These are phyloP conservation scores for Camelus bactrianus DNA, from an alignment of 2,113 vertebrate species.

Conservation along the genomic window DNA sequence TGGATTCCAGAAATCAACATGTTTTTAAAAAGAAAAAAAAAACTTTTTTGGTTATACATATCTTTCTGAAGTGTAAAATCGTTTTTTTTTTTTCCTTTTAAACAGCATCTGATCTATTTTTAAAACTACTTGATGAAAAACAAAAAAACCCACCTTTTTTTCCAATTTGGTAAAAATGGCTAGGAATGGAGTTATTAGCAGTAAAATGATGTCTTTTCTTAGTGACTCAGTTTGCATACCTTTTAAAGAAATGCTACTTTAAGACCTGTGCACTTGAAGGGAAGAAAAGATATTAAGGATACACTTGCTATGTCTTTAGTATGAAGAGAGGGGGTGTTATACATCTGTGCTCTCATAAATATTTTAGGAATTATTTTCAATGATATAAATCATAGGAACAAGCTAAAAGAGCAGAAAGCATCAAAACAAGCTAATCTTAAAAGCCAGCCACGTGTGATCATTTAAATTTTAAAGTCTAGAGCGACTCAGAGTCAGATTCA, in stretches of 20 bases:
- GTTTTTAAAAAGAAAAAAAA: neutral
- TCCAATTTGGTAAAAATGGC: conserved; percentile 56
- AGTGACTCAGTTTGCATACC: conserved; percentile 21
- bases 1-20: conserved; percentile 19
- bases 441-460: neutral
- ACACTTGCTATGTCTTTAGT: neutral
- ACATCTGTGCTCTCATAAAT: neutral
- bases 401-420: neutral
- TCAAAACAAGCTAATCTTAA: conserved; percentile 59
- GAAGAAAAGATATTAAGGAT: neutral
- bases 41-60: neutral
- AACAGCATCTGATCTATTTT: conserved; percentile 57
- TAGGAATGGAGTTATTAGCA: conserved; percentile 38
- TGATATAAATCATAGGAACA: neutral
- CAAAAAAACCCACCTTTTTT: neutral
- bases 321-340: neutral
- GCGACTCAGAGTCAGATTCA: conserved; percentile 25
- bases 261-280: neutral
- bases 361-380: conserved; percentile 53
- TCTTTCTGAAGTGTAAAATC: conserved; percentile 12
- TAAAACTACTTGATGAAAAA: conserved; percentile 32
- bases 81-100: neutral
- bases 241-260: conserved; percentile 52
- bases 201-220: conserved; percentile 56
- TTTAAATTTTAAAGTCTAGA: conserved; percentile 59